A percentile compares a stretch with the other conserved stretches of the same genome.
phyloP scores from a whole-genome alignment of 2,888 invertebrate genomes.

The Silvanus unidentatus region DNA sequence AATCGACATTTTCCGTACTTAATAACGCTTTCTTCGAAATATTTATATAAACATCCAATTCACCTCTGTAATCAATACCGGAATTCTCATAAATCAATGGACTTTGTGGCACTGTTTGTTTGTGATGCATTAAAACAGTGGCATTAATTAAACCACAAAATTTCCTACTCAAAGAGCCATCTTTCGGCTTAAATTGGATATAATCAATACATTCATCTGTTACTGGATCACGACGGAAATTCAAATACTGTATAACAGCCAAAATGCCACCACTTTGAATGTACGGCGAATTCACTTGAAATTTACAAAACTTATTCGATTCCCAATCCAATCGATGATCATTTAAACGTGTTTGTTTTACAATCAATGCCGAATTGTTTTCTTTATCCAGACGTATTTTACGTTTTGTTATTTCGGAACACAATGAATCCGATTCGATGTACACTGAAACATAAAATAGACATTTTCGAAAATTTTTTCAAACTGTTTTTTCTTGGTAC shows the following conservation, averaged over 20 bases:
- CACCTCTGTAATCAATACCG: slow-evolving; percentile 14
- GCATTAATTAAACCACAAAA: slow-evolving; percentile 42
- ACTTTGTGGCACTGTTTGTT: background rate
- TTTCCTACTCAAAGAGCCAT: slow-evolving; percentile 30
- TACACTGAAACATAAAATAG: background rate
- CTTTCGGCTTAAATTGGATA: slow-evolving; percentile 41
- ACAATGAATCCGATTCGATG: slow-evolving; percentile 10
- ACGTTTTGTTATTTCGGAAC: slow-evolving; percentile 24
- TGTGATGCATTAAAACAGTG: slow-evolving; percentile 7
- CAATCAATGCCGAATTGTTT: slow-evolving; percentile 29
- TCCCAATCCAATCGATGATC: slow-evolving; percentile 30
- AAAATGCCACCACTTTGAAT: slow-evolving; percentile 40
- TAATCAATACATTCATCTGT: slow-evolving; percentile 48
- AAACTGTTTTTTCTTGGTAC: no score
- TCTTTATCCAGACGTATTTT: slow-evolving; percentile 28
- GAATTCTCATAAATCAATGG: slow-evolving; percentile 12
- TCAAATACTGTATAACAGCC: slow-evolving; percentile 50
- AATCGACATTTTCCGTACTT: slow-evolving; percentile 28
- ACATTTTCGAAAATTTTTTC: no score
- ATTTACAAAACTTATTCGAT: slow-evolving; percentile 35
- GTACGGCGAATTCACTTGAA: slow-evolving; percentile 33
- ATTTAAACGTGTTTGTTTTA: slow-evolving; percentile 31
- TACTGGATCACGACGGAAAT: slow-evolving; percentile 40
- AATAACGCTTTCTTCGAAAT: slow-evolving; percentile 11
- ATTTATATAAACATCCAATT: slow-evolving; percentile 16